A percentile compares a stretch with the other conserved stretches of the same genome.
Conservation (phyloP, 2,797 vertebrate species). For the Bothrops alternatus region DNA sequence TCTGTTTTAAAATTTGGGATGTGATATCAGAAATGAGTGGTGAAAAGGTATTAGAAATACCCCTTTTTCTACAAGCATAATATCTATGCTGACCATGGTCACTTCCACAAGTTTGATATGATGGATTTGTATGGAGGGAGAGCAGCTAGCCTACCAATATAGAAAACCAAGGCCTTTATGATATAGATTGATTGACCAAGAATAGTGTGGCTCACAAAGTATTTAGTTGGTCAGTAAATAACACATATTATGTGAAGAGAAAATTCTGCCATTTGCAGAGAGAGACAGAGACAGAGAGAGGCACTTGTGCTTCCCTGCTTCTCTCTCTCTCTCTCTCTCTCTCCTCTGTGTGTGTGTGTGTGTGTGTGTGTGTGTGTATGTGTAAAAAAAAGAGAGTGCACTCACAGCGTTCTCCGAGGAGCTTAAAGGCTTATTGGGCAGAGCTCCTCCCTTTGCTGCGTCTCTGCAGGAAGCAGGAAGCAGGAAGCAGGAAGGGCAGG, state of each 20-base stretch:
- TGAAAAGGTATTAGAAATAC: background rate
- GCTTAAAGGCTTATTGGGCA: too few species aligned
- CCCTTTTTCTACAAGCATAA: background rate
- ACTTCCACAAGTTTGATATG: background rate
- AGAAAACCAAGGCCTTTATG: background rate
- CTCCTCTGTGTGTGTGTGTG: too few species aligned
- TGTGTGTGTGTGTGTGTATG: too few species aligned
- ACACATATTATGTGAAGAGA: background rate
- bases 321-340: too few species aligned
- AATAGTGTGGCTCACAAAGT: background rate
- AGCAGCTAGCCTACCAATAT: background rate
- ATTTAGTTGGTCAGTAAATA: background rate
- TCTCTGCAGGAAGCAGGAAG: too few species aligned
- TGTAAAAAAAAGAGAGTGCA: too few species aligned
- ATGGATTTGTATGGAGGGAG: background rate
- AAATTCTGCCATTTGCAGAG: background rate
- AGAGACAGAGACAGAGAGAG: too few species aligned
- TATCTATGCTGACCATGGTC: background rate
- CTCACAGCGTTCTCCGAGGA: too few species aligned
- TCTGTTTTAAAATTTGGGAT: background rate
- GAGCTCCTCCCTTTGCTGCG: too few species aligned
- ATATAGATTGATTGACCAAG: background rate
- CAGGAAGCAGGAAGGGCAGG: too few species aligned
- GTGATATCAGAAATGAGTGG: background rate
- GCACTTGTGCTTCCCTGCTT: too few species aligned